Percentiles rank a stretch among this genome's conserved stretches.
These are phyloP conservation scores for Fopius arisanus DNA, from an alignment of 1,140 invertebrate genomes.

Conservation along the genomic window DNA sequence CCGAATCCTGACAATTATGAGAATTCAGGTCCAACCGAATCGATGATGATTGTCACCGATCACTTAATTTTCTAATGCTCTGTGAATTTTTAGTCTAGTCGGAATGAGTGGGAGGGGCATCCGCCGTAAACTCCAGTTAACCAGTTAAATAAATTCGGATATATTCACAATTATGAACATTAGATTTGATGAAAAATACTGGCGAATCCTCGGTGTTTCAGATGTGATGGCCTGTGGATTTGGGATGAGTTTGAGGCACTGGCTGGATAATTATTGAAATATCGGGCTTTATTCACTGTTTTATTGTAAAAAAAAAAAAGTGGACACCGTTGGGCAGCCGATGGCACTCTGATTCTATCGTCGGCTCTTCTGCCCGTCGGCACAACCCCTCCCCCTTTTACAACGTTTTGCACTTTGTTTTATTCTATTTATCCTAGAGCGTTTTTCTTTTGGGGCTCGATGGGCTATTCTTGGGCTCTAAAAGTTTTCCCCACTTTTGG, in stretches of 20 bases:
- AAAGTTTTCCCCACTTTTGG: constrained; percentile 13
- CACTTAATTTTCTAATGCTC: background rate
- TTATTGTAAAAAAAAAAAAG: background rate
- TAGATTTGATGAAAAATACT: background rate
- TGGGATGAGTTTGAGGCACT: background rate
- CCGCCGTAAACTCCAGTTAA: background rate
- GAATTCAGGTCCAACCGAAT: too few relatives aligned
- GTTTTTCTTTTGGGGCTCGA: constrained; percentile 14
- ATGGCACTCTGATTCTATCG: constrained; percentile 1
- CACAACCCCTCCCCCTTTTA: constrained; percentile 5
- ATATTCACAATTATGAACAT: background rate
- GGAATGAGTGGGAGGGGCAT: background rate
- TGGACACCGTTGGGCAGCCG: background rate
- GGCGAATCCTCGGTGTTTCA: background rate
- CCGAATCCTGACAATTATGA: too few relatives aligned
- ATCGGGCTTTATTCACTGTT: background rate
- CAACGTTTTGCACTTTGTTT: background rate
- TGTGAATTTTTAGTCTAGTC: background rate
- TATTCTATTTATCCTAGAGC: background rate
- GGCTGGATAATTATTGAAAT: background rate
- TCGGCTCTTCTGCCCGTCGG: background rate
- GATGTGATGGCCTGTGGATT: background rate
- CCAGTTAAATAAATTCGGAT: background rate
- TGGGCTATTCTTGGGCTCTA: constrained; percentile 12
- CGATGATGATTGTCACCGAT: background rate